Conservation (phyloP, 2,888 invertebrate genomes). For the Habrosyne pyritoides region DNA sequence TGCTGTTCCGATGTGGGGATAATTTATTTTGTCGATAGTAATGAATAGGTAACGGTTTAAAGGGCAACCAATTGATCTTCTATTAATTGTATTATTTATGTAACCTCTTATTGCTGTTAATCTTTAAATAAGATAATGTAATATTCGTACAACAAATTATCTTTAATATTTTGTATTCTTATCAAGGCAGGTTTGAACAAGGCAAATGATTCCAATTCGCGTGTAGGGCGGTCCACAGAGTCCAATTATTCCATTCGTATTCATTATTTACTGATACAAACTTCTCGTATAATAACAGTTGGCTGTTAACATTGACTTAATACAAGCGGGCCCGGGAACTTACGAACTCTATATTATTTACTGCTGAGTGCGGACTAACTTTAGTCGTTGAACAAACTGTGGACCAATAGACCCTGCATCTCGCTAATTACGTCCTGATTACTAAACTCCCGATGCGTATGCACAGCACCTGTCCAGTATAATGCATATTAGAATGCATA, state of each 20-base stretch:
- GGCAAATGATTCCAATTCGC: neutral
- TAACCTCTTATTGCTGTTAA: no score
- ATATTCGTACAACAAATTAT: no score
- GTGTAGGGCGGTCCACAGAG: constrained; percentile 6
- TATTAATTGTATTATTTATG: no score
- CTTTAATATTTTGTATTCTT: no score
- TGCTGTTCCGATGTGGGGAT: constrained; percentile 28
- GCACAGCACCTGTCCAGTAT: no score
- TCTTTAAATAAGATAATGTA: no score
- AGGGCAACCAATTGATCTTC: no score
- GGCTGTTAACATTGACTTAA: constrained; percentile 35
- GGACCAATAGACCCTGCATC: constrained; percentile 61
- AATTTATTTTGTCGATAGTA: neutral
- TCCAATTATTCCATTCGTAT: constrained; percentile 20
- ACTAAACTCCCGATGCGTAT: constrained; percentile 10
- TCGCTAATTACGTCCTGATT: constrained; percentile 49
- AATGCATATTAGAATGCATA: no score
- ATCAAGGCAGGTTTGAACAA: no score
- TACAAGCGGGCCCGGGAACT: constrained; percentile 35
- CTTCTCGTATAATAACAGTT: neutral
- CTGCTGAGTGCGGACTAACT: constrained; percentile 32
- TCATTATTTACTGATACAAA: constrained; percentile 17
- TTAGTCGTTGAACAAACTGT: constrained; percentile 50
- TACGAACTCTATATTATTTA: constrained; percentile 45
- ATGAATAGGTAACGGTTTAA: no score